Percentiles rank a stretch among this genome's conserved stretches.
Conservation (phyloP, 23 tunicate genomes). For the Halocynthia roretzi region DNA sequence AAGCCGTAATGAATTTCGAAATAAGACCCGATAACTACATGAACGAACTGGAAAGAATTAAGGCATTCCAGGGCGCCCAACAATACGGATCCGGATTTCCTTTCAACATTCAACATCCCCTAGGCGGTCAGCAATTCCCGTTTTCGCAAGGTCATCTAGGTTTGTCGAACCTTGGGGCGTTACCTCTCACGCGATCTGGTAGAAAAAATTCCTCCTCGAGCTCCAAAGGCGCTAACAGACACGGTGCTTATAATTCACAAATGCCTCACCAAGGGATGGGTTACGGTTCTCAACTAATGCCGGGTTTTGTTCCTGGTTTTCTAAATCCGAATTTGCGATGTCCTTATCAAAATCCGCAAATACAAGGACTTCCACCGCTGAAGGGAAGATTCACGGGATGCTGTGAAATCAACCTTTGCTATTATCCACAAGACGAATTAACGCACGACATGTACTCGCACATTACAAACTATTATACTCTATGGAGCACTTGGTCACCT, state of each 20-base stretch:
- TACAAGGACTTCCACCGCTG: constrained; percentile 53
- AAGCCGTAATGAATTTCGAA: constrained; percentile 5
- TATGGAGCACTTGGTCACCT: constrained; percentile 38
- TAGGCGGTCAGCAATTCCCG: neutral
- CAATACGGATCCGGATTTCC: constrained; percentile 3
- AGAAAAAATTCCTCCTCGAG: too few relatives aligned
- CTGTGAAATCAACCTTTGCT: constrained; percentile 70
- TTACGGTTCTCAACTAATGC: too few relatives aligned
- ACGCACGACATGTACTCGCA: constrained; percentile 12
- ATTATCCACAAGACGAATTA: constrained; percentile 25
- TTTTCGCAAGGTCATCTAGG: neutral
- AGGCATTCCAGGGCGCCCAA: neutral
- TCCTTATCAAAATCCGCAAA: constrained; percentile 30
- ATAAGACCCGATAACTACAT: constrained; percentile 39
- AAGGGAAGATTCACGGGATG: constrained; percentile 77
- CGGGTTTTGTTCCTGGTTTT: too few relatives aligned
- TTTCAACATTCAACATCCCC: neutral
- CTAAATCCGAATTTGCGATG: constrained; percentile 18
- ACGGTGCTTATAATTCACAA: too few relatives aligned
- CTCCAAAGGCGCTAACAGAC: too few relatives aligned
- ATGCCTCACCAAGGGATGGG: too few relatives aligned
- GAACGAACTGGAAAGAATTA: constrained; percentile 20
- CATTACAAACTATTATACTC: constrained; percentile 13
- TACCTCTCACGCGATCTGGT: neutral
- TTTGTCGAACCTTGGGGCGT: neutral